Conservation (phyloP, 2,888 invertebrate genomes). For the Listrodromus nycthemerus region DNA sequence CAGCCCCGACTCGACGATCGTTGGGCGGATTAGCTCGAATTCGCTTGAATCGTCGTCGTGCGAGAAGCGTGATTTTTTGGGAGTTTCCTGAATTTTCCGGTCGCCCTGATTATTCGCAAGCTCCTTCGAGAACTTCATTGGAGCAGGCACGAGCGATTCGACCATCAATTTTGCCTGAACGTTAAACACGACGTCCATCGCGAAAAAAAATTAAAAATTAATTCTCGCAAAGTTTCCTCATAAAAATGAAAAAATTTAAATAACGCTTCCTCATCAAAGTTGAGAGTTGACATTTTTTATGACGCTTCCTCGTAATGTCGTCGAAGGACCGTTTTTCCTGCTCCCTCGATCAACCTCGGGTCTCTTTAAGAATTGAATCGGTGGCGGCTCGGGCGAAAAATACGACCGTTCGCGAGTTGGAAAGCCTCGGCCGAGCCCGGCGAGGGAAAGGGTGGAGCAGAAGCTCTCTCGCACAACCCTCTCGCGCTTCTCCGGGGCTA, state of each 20-base stretch:
- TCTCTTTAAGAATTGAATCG: constrained; percentile 34
- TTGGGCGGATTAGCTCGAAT: not conserved
- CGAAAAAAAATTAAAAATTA: no score
- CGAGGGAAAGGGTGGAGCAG: constrained; percentile 34
- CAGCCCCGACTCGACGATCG: not conserved
- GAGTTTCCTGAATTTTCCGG: not conserved
- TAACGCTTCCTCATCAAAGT: no score
- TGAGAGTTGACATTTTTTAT: no score
- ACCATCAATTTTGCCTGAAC: not conserved
- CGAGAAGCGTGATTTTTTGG: not conserved
- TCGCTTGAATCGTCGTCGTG: not conserved
- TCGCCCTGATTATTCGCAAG: not conserved
- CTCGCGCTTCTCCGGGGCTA: constrained; percentile 67
- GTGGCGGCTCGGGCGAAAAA: constrained; percentile 13
- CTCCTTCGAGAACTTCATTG: constrained; percentile 13
- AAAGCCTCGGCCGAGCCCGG: constrained; percentile 33
- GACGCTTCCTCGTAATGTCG: no score
- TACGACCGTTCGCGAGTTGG: constrained; percentile 22
- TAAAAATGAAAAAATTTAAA: no score
- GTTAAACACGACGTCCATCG: no score
- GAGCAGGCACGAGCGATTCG: constrained; percentile 11
- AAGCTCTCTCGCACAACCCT: not conserved
- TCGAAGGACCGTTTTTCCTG: not conserved
- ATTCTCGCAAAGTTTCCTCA: no score
- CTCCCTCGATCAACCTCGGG: constrained; percentile 28